Conservation (phyloP, 2,888 invertebrate genomes). For the Heterodera filipjevi region DNA sequence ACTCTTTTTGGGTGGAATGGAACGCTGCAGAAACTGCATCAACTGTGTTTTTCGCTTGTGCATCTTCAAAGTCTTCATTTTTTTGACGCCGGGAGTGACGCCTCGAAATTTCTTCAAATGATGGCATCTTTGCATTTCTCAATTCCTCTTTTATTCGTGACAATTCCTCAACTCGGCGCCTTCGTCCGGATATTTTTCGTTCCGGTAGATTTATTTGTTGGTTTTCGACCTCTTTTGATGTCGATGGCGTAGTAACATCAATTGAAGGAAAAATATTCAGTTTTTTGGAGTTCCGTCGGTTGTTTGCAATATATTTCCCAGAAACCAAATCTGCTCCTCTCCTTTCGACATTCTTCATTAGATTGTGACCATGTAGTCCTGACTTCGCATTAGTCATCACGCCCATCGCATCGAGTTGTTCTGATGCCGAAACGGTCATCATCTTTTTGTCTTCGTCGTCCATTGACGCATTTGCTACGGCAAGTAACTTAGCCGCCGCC, state of each 20-base stretch:
- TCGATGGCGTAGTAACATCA: conserved; percentile 6
- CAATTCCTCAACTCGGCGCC: conserved; percentile 42
- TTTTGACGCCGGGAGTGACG: conserved; percentile 21
- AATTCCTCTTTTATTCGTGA: conserved; percentile 46
- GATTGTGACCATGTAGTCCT: not conserved
- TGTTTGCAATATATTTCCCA: not conserved
- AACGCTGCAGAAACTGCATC: conserved; percentile 63
- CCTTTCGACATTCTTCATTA: not conserved
- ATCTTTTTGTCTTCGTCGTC: conserved; percentile 22
- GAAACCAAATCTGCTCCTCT: not conserved
- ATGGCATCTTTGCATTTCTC: conserved; percentile 43
- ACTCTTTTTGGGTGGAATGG: conserved; percentile 36
- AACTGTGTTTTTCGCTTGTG: conserved; percentile 61
- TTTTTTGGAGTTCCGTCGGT: not conserved
- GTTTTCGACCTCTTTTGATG: not conserved
- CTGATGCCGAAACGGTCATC: conserved; percentile 26
- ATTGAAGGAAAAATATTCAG: conserved; percentile 14
- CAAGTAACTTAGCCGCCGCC: conserved; percentile 22
- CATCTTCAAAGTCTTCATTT: conserved; percentile 49
- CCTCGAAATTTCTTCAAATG: conserved; percentile 28
- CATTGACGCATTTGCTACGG: conserved; percentile 9
- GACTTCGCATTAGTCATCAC: not conserved
- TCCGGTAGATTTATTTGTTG: conserved; percentile 14
- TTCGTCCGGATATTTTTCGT: conserved; percentile 33
- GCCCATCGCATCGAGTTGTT: conserved; percentile 25